Conservation (phyloP, 1,140 invertebrate genomes). For the Trinorchestia longiramus region DNA sequence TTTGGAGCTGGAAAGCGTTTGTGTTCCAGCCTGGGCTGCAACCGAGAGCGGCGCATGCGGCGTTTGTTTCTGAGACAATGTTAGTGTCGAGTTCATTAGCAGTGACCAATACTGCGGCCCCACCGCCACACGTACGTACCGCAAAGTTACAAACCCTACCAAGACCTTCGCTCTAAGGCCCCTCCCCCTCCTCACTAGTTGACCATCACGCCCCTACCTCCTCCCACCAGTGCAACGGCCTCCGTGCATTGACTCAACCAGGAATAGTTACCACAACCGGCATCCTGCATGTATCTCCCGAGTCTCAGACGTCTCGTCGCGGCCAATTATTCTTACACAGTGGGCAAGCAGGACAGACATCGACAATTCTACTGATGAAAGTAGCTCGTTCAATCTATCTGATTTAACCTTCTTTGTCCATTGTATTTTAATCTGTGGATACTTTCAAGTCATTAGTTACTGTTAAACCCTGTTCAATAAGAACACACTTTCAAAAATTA, state of each 20-base stretch:
- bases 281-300: neutral
- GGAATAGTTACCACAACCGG: neutral
- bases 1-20: neutral
- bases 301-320: neutral
- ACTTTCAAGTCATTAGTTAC: neutral
- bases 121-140: neutral
- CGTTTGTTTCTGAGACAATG: neutral
- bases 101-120: no score
- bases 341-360: neutral
- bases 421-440: neutral
- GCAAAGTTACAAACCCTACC: neutral
- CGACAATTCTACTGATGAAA: neutral
- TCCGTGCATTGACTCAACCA: slow-evolving; percentile 47
- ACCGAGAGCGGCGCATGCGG: neutral
- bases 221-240: slow-evolving; percentile 37
- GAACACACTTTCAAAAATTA: neutral
- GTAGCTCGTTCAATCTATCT: neutral
- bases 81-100: neutral
- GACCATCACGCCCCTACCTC: neutral
- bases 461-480: neutral
- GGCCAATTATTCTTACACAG: neutral
- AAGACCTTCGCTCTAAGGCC: neutral
- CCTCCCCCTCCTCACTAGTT: neutral
- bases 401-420: neutral
- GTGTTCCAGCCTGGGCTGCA: neutral